Evolutionary conservation across 2,888 invertebrate genomes (phyloP), one percentile per base, ranked within the genome.

Genomic region (Drosophila formosana): DNA sequence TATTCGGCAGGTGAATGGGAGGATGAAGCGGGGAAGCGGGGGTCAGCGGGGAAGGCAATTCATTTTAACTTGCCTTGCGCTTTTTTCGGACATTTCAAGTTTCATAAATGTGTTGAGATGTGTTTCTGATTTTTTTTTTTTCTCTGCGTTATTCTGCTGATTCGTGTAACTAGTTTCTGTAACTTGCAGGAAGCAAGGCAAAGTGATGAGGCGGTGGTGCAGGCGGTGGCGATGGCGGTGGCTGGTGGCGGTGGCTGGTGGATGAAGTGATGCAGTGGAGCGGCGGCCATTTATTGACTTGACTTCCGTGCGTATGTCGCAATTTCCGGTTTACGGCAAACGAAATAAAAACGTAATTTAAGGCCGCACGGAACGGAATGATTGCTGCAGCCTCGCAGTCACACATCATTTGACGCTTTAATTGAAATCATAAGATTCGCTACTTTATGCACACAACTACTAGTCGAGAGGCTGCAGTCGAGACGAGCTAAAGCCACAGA

Each of bases 301-400:
- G 75, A 87, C 90, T 89, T 87, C 90, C 90, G 90, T 89, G 89
- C 89, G 85, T 90, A 78, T 89, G 90, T 80, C 82, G 89, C 90
- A 87, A 89, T 89, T 87, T 87, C 90, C 87, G 90, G 76, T 78
- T 84, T 68, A 84, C 70, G 75, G 85, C 88, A 89, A 89, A 78
- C 82, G 88, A 78, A 87, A 89, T 89, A 89, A 89, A 89, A 87
- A 87, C 62, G 78, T 76, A 89, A 87, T 87, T 89, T 84, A 81
- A 89, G 73, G 88, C 63, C 73, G 58, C 62, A 78, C 64, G 67
- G 55, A 55, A 46, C 56, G 64, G 39, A 18, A 56, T 52, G 47
- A 66, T 55, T 50, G 34, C 28, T 18, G 45, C n/a, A 1, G 49
- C 26, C 23, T 6, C 46, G 8, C 53, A 62, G 34, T 51, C 68